Evolutionary conservation across 2,113 vertebrate genomes (phyloP).

Genomic region (Nasalis larvatus): DNA sequence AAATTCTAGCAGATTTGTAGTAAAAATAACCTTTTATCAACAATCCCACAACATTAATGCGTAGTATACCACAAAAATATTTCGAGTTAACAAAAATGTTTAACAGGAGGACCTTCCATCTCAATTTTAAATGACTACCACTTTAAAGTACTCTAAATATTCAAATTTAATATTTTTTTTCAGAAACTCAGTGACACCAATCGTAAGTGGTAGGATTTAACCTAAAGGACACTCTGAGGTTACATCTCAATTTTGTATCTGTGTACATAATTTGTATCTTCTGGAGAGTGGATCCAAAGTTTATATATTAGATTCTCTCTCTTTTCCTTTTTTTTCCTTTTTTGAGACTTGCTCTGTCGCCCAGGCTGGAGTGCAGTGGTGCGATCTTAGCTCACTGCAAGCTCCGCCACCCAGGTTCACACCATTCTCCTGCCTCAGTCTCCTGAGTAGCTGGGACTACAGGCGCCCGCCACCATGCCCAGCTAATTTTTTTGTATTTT

Average conservation of each 20-base stretch:
- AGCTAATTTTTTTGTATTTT: too few species aligned
- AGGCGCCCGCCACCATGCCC: too few species aligned
- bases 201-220: background rate
- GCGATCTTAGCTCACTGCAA: too few species aligned
- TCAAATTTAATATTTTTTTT: background rate
- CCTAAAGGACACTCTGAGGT: background rate
- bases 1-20: background rate
- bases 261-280: background rate
- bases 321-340: background rate
- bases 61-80: background rate
- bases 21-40: conserved; percentile 12
- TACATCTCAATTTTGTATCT: background rate
- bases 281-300: background rate
- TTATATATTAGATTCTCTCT: background rate
- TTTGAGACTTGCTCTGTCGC: too few species aligned
- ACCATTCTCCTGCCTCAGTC: too few species aligned
- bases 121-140: conserved; percentile 29
- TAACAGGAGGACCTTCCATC: background rate
- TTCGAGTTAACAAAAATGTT: background rate
- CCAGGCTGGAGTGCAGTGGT: too few species aligned
- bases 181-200: background rate
- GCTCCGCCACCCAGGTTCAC: too few species aligned
- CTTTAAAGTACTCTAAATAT: background rate
- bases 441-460: too few species aligned
- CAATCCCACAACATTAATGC: background rate